A percentile compares a stretch with the other conserved stretches of the same genome.
These are phyloP conservation scores for Scelioninae gen. 1 DNA, from an alignment of 2,888 invertebrate genomes.

Conservation along the genomic window DNA sequence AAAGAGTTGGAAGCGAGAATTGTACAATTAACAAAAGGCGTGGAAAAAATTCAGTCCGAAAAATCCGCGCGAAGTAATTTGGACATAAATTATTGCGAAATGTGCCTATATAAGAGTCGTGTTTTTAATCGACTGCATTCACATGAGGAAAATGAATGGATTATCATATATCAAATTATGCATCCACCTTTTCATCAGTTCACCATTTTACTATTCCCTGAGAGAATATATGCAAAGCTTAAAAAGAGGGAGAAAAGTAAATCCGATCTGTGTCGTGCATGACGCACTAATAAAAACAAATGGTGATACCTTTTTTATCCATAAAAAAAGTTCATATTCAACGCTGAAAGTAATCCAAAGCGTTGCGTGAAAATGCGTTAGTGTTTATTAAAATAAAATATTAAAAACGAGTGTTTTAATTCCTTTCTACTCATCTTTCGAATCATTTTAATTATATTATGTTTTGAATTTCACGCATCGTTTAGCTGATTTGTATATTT, in stretches of 20 bases:
- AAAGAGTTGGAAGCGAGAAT: slow-evolving; percentile 28
- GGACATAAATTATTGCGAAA: slow-evolving; percentile 36
- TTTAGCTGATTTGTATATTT: slow-evolving; percentile 29
- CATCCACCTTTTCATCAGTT: slow-evolving; percentile 49
- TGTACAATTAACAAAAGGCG: slow-evolving; percentile 26
- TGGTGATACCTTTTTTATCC: slow-evolving; percentile 59
- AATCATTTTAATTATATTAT: slow-evolving; percentile 43
- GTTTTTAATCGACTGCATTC: slow-evolving; percentile 48
- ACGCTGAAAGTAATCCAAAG: slow-evolving; percentile 45
- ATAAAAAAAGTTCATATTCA: slow-evolving; percentile 55
- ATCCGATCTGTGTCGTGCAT: slow-evolving; percentile 64
- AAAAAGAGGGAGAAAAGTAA: slow-evolving; percentile 39
- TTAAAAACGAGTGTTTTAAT: slow-evolving; percentile 37
- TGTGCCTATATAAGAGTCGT: slow-evolving; percentile 3
- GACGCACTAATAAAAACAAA: slow-evolving; percentile 64
- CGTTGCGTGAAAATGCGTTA: slow-evolving; percentile 55
- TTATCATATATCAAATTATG: slow-evolving; percentile 49
- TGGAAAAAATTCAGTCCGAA: slow-evolving; percentile 5
- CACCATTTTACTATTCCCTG: slow-evolving; percentile 42
- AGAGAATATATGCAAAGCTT: slow-evolving; percentile 44
- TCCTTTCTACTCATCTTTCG: neutral
- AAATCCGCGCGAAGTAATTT: slow-evolving; percentile 32
- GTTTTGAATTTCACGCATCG: slow-evolving; percentile 15
- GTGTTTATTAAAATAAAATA: slow-evolving; percentile 58
- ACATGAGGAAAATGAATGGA: slow-evolving; percentile 35